Base-by-base conservation (phyloP, 2,888 invertebrate genomes). In the Tetropium fuscum region DNA sequence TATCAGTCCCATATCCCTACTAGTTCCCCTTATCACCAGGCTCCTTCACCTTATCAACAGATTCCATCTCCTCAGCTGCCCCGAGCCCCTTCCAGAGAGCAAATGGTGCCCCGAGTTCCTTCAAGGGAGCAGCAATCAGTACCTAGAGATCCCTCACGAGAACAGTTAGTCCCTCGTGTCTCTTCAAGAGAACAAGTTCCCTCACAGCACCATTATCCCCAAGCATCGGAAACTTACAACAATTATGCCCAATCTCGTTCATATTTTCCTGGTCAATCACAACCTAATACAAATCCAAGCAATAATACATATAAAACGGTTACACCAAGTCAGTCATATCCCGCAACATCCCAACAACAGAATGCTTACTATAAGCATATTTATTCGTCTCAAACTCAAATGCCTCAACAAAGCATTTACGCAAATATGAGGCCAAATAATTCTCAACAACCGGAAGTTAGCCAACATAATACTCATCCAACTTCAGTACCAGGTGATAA, bases 181-280 rank as follows among this genome's bases (percentile, higher is more conserved):
- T 58, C 71, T 10, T 63, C 66, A 10, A 68, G 71, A 47, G 71
- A 70, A 45, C 61, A 70, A 59, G 57, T 60, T 13, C 15, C 22
- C 3, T 16, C 40, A 10, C 62, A 62, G 18, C 15, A 16, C 2
- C 36, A 10, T 2, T 63, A 60, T 22, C 43, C 60, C 4, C 69
- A 71, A 53, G 11, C 64, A 6, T 54, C 72, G 1, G 65, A 68
- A 27, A 55, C 59, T 43, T 69, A 68, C 53, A 67, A 44, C 49
- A 69, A 53, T 60, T 66, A 71, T 15, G 53, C 68, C 16, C 69
- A 72, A 43, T 59, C 68, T 13, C 64, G 69, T 18, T 62, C 74
- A 15, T 74, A 75, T 60, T 75, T 77, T 49, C 69, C 70, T 8
- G 51, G 60, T 32, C 75, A 72, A 59, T 55, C 72, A 15, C 72